Evolutionary conservation across 1,140 invertebrate species (phyloP).

Genomic region (Drosophila bocki): DNA sequence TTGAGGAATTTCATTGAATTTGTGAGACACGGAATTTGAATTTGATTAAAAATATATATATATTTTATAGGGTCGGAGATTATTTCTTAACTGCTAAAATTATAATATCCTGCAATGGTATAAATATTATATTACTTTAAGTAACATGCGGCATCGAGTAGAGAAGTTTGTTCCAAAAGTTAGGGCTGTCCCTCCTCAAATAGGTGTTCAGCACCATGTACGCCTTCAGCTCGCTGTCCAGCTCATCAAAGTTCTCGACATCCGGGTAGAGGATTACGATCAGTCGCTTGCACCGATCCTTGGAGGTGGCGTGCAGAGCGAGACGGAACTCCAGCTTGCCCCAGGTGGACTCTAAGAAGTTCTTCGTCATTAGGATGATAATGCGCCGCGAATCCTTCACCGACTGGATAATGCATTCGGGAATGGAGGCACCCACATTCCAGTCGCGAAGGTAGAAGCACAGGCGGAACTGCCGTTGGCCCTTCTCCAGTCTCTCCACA

Average conservation of each 20-base stretch:
- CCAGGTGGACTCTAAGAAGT: slow-evolving; percentile 30
- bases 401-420: slow-evolving; percentile 21
- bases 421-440: slow-evolving; percentile 11
- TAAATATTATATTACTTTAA: too few species aligned
- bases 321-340: slow-evolving; percentile 25
- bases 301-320: slow-evolving; percentile 21
- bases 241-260: too few species aligned
- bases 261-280: slow-evolving; percentile 10
- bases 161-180: too few species aligned
- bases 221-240: too few species aligned
- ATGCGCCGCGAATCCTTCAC: slow-evolving; percentile 21
- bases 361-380: slow-evolving; percentile 30
- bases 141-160: neutral
- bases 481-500: slow-evolving; percentile 14
- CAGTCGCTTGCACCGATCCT: slow-evolving; percentile 29
- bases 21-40: too few species aligned
- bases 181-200: too few species aligned
- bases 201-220: too few species aligned
- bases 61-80: too few species aligned
- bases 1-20: neutral
- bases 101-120: too few species aligned
- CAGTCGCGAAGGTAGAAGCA: too few species aligned
- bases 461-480: neutral
- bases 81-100: too few species aligned
- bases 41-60: too few species aligned